phyloP scores from a whole-genome alignment of 1,140 invertebrate species.

The Lineus longissimus region DNA sequence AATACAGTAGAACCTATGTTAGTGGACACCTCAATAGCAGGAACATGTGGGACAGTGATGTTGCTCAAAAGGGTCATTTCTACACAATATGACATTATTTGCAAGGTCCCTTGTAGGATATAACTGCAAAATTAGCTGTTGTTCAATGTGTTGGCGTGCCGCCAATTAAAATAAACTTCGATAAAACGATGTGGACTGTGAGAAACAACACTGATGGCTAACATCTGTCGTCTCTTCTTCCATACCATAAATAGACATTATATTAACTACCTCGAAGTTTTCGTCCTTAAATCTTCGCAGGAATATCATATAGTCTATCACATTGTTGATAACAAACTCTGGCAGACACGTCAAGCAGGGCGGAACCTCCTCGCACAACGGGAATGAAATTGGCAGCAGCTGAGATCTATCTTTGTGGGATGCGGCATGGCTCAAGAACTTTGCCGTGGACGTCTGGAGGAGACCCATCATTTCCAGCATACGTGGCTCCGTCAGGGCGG shows the following conservation, averaged over 20 bases:
- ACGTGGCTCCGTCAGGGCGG: constrained; percentile 69
- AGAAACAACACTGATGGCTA: too few species aligned
- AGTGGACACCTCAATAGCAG: constrained; percentile 2
- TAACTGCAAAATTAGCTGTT: too few species aligned
- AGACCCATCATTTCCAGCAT: constrained; percentile 66
- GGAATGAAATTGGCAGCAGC: constrained; percentile 62
- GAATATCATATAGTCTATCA: constrained; percentile 74
- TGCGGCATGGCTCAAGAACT: constrained; percentile 80
- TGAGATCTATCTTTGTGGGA: constrained; percentile 44
- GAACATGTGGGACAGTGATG: too few species aligned
- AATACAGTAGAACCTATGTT: too few species aligned
- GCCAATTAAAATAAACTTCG: too few species aligned
- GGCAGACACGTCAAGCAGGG: constrained; percentile 69
- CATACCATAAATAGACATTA: too few species aligned
- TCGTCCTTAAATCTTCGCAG: constrained; percentile 61
- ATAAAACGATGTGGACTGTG: too few species aligned
- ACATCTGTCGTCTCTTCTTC: too few species aligned
- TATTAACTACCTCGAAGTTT: constrained; percentile 47
- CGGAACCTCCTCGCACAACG: constrained; percentile 57
- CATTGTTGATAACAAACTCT: constrained; percentile 86
- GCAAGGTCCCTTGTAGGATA: too few species aligned
- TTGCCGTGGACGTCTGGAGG: constrained; percentile 75
- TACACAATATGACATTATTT: too few species aligned
- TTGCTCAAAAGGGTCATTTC: too few species aligned
- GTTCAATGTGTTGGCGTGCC: too few species aligned